These are phyloP conservation scores for Vipera ursinii DNA, from an alignment of 2,797 vertebrate genomes.

Conservation along the genomic window DNA sequence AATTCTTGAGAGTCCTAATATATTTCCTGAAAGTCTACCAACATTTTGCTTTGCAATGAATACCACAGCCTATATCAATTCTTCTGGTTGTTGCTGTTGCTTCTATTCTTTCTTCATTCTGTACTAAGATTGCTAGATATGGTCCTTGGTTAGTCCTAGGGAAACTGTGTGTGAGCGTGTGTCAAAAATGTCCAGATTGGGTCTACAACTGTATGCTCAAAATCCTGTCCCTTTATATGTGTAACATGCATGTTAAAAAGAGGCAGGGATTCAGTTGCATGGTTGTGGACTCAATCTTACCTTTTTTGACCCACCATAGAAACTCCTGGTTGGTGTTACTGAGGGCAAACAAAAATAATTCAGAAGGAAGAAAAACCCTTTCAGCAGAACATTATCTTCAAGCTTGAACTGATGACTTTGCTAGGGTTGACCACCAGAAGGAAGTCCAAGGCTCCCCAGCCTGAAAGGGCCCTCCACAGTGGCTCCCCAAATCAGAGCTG, in stretches of 20 bases:
- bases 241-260: not conserved
- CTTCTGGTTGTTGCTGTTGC: not conserved
- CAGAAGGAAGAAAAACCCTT: not conserved
- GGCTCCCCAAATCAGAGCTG: not conserved
- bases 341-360: not conserved
- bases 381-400: not conserved
- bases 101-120: not conserved
- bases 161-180: no score
- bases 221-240: not conserved
- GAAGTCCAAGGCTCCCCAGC: not conserved
- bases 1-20: not conserved
- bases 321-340: not conserved
- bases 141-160: not conserved
- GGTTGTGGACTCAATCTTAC: not conserved
- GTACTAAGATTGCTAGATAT: not conserved
- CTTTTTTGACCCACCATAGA: not conserved
- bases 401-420: not conserved
- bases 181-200: not conserved
- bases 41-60: not conserved
- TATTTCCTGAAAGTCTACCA: not conserved
- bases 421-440: not conserved
- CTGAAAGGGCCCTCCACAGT: not conserved
- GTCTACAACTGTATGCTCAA: not conserved
- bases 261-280: not conserved
- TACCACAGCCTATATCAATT: not conserved